These are phyloP conservation scores for Lampris incognitus DNA, from an alignment of 2,113 vertebrate species.

Conservation along the genomic window DNA sequence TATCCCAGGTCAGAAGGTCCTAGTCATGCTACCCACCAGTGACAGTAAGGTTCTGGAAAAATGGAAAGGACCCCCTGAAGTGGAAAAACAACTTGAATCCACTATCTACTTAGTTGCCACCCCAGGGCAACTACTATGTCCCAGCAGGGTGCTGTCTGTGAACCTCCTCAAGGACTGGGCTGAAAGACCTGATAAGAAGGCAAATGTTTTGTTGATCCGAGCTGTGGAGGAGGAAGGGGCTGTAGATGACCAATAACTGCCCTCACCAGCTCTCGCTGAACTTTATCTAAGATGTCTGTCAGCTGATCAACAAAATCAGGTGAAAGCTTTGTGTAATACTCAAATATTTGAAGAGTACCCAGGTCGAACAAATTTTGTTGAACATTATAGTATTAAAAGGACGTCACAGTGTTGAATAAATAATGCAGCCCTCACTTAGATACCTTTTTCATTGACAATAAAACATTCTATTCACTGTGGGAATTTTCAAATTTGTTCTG, in stretches of 20 bases:
- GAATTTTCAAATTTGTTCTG: no score
- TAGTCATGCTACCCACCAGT: background rate
- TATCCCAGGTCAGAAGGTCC: slow-evolving; percentile 13
- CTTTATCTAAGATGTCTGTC: background rate
- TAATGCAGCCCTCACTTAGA: no score
- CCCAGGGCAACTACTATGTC: background rate
- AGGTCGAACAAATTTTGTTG: background rate
- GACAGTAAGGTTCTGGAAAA: slow-evolving; percentile 13
- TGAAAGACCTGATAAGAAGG: background rate
- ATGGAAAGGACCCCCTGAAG: slow-evolving; percentile 14
- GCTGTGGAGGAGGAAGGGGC: slow-evolving; percentile 6
- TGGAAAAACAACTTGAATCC: background rate
- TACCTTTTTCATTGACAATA: no score
- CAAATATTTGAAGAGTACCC: background rate
- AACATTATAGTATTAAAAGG: background rate
- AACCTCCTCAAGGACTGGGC: slow-evolving; percentile 20
- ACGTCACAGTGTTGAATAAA: no score
- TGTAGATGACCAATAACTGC: slow-evolving; percentile 9
- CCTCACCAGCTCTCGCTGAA: background rate
- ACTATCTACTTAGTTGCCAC: slow-evolving; percentile 8
- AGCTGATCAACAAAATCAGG: background rate
- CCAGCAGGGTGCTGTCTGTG: background rate
- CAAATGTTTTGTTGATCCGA: background rate
- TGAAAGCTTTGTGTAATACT: background rate
- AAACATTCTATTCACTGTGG: no score